Evolutionary conservation across 2,888 invertebrate species (phyloP).

Genomic region (Lasioglossum oenotherae): DNA sequence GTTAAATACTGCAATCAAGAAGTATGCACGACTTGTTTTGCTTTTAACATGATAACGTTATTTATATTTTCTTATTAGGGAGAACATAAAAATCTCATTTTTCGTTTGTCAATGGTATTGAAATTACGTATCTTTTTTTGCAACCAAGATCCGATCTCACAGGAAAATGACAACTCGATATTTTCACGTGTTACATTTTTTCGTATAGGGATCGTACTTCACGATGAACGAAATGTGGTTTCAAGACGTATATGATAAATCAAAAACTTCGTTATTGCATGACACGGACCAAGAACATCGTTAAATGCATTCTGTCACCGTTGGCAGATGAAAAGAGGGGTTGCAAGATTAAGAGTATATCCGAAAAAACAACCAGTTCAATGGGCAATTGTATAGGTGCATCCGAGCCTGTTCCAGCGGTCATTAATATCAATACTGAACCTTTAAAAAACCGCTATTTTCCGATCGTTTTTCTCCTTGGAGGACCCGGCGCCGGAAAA

Average conservation of each 20-base stretch:
- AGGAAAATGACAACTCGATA: neutral
- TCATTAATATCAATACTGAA: conserved; percentile 46
- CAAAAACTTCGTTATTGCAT: neutral
- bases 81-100: neutral
- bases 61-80: neutral
- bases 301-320: conserved; percentile 17
- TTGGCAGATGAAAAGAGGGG: neutral
- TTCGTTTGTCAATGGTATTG: neutral
- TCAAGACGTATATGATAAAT: neutral
- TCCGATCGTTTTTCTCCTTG: conserved; percentile 70
- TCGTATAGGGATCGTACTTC: conserved; percentile 36
- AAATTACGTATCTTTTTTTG: neutral
- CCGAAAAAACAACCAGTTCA: conserved; percentile 12
- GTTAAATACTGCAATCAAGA: neutral
- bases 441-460: conserved; percentile 51
- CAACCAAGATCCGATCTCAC: neutral
- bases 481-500: conserved; percentile 74
- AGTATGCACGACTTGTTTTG: neutral
- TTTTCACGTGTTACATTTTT: neutral
- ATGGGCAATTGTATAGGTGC: conserved; percentile 70
- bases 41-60: neutral
- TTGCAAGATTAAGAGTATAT: conserved; percentile 14
- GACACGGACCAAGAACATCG: neutral
- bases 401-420: conserved; percentile 37
- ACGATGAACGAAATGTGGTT: conserved; percentile 13